Evolutionary conservation across 2,113 vertebrate species (phyloP).

Genomic region (Mesoclemmys tuberculata): DNA sequence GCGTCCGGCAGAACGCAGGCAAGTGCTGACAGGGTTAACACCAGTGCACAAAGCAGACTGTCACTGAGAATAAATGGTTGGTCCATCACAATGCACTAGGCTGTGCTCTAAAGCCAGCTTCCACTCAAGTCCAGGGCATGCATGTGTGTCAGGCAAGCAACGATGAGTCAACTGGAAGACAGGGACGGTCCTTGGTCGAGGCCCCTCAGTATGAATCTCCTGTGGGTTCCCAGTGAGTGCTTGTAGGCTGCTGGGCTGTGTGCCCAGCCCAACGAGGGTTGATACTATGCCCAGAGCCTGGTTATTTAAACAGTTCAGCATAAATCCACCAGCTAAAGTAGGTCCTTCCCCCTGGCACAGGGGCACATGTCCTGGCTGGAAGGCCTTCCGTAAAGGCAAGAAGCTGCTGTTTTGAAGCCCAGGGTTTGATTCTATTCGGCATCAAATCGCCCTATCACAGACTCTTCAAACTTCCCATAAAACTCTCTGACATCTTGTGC

Average conservation of each 20-base stretch:
- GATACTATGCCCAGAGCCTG: accelerated
- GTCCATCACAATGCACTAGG: accelerated
- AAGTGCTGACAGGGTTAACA: neutral
- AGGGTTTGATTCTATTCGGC: neutral
- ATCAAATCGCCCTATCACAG: neutral
- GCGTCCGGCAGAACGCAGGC: accelerated
- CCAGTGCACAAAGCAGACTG: neutral
- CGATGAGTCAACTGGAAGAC: neutral
- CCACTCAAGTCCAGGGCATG: neutral
- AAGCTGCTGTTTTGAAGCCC: neutral
- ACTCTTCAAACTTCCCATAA: no score
- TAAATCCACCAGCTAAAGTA: neutral
- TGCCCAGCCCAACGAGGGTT: accelerated
- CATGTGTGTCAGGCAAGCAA: neutral
- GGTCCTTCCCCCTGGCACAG: accelerated
- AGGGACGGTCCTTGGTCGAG: accelerated
- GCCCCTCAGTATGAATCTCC: accelerated
- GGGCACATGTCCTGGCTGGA: neutral
- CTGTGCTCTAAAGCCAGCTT: neutral
- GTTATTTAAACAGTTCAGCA: neutral
- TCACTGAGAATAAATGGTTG: neutral
- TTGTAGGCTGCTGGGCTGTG: neutral
- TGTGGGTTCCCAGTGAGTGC: accelerated
- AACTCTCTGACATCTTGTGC: no score
- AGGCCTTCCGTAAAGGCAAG: neutral